Evolutionary conservation across 2,888 invertebrate genomes (phyloP), one percentile per base, ranked within the genome.

Genomic region (Erebia epiphron): DNA sequence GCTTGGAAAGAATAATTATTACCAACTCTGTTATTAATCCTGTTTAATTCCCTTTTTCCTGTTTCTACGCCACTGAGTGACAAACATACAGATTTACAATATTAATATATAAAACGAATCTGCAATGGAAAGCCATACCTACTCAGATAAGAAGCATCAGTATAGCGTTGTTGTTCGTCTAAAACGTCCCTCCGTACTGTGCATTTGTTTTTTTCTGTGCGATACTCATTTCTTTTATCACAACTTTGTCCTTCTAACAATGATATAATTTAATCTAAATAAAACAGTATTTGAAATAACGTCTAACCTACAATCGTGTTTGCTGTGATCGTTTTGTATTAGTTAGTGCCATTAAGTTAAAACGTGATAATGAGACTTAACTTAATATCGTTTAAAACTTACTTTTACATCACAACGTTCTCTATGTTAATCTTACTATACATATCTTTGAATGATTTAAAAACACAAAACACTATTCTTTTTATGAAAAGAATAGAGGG

Each of bases 351-450:
- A 49, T 35, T 18, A 52, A 69, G 14, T 50, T 43, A 14, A 57
- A 52, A 52, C 1, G 9, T 16, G n/a, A 73, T 70, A 65, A 75
- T 73, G 74, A 68, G 70, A 65, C 64, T 11, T 56, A 72, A 62
- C 52, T 43, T 57, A 14, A 14, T 73, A 21, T 72, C 64, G 35
- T 58, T 73, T 13, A 76, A 75, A 70, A 63, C 67, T 46, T 71
- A 73, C 52, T 73, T 73, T 54, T 49, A 67, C 54, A 43, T 75
- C n/a, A 52, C 70, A n/a, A 10, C 64, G 0, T 21, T 70, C 14
- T 60, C 68, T 14, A 18, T 73, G 21, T 49, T 73, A 46, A 66
- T 70, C 35, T 63, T 73, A 41, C 18, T 76, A 49, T 75, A 70
- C 50, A 18, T 73, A 26, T 75, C 69, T 3, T 1, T 72, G 4